A percentile compares a stretch with the other conserved stretches of the same genome.
phyloP scores from a whole-genome alignment of 2,113 vertebrate genomes.

The Bubalus kerabau region DNA sequence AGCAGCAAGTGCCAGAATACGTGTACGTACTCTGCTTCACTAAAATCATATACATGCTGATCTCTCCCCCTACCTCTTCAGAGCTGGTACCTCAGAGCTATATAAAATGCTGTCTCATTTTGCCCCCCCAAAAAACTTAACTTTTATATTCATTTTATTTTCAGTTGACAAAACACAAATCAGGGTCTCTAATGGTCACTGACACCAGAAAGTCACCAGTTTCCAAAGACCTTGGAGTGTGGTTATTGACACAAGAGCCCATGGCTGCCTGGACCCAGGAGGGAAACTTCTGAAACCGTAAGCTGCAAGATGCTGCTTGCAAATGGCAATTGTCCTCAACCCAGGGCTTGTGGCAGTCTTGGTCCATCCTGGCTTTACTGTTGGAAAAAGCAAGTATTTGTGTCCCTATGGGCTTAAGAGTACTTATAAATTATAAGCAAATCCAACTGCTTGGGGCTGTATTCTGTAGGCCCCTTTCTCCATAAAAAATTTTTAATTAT shows the following conservation, averaged over 20 bases:
- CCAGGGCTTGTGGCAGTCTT: no score
- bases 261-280: background rate
- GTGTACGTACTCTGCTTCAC: background rate
- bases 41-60: background rate
- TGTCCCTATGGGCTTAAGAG: background rate
- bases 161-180: background rate
- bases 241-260: background rate
- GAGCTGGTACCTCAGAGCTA: background rate
- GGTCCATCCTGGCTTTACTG: background rate
- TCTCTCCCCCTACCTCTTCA: background rate
- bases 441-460: background rate
- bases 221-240: background rate
- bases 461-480: background rate
- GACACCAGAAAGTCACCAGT: background rate
- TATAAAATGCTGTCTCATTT: background rate
- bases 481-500: background rate
- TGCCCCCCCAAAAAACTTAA: background rate
- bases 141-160: background rate
- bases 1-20: background rate
- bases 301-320: background rate
- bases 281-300: background rate
- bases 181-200: background rate
- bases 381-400: background rate
- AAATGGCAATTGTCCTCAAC: background rate
- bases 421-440: background rate